Evolutionary conservation across 2,113 vertebrate genomes (phyloP).

Genomic region (Pristiophorus japonicus): DNA sequence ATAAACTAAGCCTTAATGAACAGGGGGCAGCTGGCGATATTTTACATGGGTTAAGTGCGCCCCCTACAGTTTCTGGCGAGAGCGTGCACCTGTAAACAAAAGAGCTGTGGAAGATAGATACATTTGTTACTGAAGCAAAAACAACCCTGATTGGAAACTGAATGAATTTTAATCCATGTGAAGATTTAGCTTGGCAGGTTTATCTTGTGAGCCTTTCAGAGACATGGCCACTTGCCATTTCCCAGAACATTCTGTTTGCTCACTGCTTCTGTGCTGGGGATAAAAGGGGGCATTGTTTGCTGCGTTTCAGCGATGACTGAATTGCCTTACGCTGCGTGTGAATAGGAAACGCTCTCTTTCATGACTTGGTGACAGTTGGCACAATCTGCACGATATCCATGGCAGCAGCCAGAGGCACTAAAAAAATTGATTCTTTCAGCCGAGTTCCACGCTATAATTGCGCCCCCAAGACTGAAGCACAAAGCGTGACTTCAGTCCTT

Average conservation of each 20-base stretch:
- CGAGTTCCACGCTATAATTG: conserved; percentile 32
- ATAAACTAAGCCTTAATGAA: conserved; percentile 21
- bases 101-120: not conserved
- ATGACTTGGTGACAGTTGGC: conserved; percentile 49
- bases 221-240: conserved; percentile 45
- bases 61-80: not conserved
- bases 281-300: conserved; percentile 48
- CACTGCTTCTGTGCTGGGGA: conserved; percentile 42
- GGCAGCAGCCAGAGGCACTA: conserved; percentile 46
- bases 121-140: conserved; percentile 29
- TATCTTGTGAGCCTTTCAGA: conserved; percentile 40
- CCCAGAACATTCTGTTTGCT: conserved; percentile 47
- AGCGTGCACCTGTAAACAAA: not conserved
- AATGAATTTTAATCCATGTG: conserved; percentile 39
- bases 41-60: not conserved
- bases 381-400: conserved; percentile 55
- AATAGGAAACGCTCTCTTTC: conserved; percentile 47
- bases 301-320: conserved; percentile 45
- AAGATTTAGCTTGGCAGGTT: conserved; percentile 40
- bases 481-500: conserved; percentile 36
- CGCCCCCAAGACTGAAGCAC: conserved; percentile 36
- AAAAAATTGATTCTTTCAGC: conserved; percentile 38
- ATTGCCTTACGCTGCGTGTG: conserved; percentile 42
- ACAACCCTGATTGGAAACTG: conserved; percentile 35
- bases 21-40: not conserved